Evolutionary conservation across 1,140 invertebrate genomes (phyloP), one percentile per base, ranked within the genome.

Genomic region (Drosophila kurseongensis): DNA sequence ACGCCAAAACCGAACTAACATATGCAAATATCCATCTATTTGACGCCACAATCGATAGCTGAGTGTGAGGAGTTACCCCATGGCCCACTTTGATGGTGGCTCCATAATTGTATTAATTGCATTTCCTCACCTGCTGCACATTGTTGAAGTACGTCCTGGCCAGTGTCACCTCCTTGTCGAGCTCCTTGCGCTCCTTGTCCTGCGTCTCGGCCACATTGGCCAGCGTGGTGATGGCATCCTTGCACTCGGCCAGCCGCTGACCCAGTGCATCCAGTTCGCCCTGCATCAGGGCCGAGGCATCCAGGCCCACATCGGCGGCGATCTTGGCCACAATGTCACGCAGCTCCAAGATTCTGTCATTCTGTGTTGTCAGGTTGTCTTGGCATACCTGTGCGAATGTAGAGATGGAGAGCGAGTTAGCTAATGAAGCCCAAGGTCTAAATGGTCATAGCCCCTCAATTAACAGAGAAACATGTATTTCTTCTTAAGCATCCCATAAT

Each of bases 221-320:
- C 67, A 97, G 91, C 8, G 94, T 94, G 45, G 95, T 95, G 5
- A 97, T 94, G 12, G 95, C 94, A 66, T 96, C 95, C 47, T 95
- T 94, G 44, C 97, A 95, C 86, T 96, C 94, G 79, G 96, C 95
- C 40, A 97, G 93, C n/a, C 95, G 93, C 60, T 95, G 94, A 14
- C 96, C 96, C n/a, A 97, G 92, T 0, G 95, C 95, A 73, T 96
- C 96, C 7, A 97, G 94, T 82, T 97, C 96, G n/a, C 95, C 94
- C 40, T 95, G 95, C 44, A 97, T 93, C 0, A 96, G 94, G 10
- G 94, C 93, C 41, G 94, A 94, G 5, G 94, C 94, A 84, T 96
- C 95, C 51, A 96, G 93, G 16, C 96, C 96, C 18, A 97, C 95
- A 81, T 96, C 95, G 5, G 95, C 94, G 0, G 96, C 96, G 38